phyloP scores from a whole-genome alignment of 2,888 invertebrate species.

The Rhyacophila evoluta region DNA sequence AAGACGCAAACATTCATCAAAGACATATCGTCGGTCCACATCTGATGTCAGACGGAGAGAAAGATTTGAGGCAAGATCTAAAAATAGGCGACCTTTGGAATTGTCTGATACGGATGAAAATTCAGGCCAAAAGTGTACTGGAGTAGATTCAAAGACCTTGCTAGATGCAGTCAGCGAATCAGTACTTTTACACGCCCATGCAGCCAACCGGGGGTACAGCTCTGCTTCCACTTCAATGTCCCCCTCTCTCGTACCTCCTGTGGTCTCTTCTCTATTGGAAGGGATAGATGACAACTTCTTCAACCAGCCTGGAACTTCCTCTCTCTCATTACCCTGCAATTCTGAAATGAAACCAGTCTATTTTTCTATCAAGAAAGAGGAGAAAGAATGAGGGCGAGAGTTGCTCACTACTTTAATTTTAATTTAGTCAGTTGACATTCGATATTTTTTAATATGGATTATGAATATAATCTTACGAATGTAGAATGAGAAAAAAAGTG shows the following conservation, averaged over 20 bases:
- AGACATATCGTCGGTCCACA: constrained; percentile 29
- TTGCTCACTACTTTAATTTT: neutral
- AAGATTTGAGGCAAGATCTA: constrained; percentile 10
- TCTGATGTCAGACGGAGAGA: constrained; percentile 41
- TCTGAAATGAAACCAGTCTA: neutral
- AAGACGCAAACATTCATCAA: neutral
- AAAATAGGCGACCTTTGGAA: neutral
- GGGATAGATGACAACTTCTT: constrained; percentile 34
- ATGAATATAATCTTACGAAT: too few species aligned
- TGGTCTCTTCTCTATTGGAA: constrained; percentile 28
- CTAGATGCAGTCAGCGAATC: constrained; percentile 42
- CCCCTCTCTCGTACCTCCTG: neutral
- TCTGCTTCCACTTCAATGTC: neutral
- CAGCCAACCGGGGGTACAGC: constrained; percentile 35
- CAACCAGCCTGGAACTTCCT: neutral
- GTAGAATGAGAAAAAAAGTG: neutral
- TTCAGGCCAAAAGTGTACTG: neutral
- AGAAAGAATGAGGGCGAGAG: neutral
- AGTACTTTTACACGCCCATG: constrained; percentile 37
- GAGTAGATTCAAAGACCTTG: constrained; percentile 22
- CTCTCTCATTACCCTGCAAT: neutral
- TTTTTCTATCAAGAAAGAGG: constrained; percentile 7
- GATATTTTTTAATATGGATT: too few species aligned
- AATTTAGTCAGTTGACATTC: too few species aligned
- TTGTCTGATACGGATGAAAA: neutral